Base-by-base conservation (phyloP, 2,888 invertebrate species). In the Andrena dorsata region DNA sequence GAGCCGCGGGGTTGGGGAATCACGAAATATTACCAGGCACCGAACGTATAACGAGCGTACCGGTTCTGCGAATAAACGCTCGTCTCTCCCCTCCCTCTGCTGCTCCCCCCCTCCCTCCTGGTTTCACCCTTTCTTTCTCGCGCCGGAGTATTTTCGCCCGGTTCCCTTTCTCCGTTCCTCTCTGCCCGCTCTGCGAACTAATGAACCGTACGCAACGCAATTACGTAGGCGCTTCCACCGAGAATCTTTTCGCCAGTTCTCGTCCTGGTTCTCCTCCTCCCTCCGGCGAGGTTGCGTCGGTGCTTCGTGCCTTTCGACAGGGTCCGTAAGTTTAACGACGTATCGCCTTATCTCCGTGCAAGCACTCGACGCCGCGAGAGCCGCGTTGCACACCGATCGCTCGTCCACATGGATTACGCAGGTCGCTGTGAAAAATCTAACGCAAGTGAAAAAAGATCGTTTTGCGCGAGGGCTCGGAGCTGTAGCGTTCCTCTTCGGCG, bases 21-120 rank as follows among this genome's bases (percentile, higher is more conserved):
- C 85, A 49, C 85, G 77, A 87, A 87, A 88, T 88, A 88, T 88
- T 87, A 84, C 86, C 74, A 88, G 81, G 78, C 82, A 86, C 79
- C 88, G 84, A 88, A 87, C 82, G 88, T 80, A 87, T 88, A 86
- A 88, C 82, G 86, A 88, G 82, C 81, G 60, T 66, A 58, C 83
- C 69, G 68, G 84, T 78, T 85, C 81, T 75, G 80, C 84, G 88
- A 88, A 88, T 87, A 86, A 88, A 83, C 81, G 77, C 60, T 53
- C 68, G 41, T 30, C 56, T 8, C 41, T 56, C 71, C 66, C 75
- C 32, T 16, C 41, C 5, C 61, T 72, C 41, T 4, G 16, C 32
- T 20, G 6, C 20, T 13, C 32, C 26, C 49, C 26, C 20, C 13
- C 26, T n/a, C 23, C 23, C 49, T n/a, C 20, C 16, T 6, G 20